Conservation (phyloP, 1,140 invertebrate genomes). For the Steinernema khuongi region DNA sequence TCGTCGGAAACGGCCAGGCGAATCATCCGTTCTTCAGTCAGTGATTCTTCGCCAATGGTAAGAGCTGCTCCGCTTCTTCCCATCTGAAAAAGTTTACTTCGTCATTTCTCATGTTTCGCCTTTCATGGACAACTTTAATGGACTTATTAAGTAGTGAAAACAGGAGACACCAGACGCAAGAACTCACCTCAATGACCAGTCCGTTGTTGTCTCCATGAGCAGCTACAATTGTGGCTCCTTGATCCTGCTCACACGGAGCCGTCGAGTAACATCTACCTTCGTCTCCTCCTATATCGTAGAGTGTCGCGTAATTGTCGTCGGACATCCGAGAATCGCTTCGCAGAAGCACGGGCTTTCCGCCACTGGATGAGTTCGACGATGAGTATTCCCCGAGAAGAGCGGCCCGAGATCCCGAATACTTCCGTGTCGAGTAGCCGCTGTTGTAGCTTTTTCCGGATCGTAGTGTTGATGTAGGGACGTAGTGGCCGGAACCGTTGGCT, state of each 20-base stretch:
- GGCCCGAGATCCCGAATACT: slow-evolving; percentile 46
- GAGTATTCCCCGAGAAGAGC: slow-evolving; percentile 48
- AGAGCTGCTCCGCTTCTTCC: slow-evolving; percentile 43
- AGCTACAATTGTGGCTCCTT: slow-evolving; percentile 45
- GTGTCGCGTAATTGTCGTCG: slow-evolving; percentile 53
- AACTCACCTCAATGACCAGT: slow-evolving; percentile 42
- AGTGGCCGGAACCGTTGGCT: slow-evolving; percentile 19
- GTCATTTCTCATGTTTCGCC: not conserved
- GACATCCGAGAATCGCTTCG: slow-evolving; percentile 37
- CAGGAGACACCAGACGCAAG: too few species aligned
- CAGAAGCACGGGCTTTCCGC: slow-evolving; percentile 38
- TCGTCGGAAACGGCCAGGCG: slow-evolving; percentile 55
- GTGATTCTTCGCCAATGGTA: slow-evolving; percentile 39
- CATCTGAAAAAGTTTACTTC: slow-evolving; percentile 30
- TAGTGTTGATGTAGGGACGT: slow-evolving; percentile 32
- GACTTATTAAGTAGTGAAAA: not conserved
- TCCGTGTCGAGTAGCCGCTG: slow-evolving; percentile 45
- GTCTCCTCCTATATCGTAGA: slow-evolving; percentile 48
- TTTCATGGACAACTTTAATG: too few species aligned
- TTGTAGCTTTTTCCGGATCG: slow-evolving; percentile 48
- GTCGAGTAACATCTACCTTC: not conserved
- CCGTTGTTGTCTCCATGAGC: slow-evolving; percentile 47
- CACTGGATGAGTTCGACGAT: slow-evolving; percentile 49
- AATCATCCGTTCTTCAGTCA: slow-evolving; percentile 41
- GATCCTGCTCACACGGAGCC: slow-evolving; percentile 24